These are phyloP conservation scores for Oscheius sp. DNA, from an alignment of 2,888 invertebrate species.

Conservation along the genomic window DNA sequence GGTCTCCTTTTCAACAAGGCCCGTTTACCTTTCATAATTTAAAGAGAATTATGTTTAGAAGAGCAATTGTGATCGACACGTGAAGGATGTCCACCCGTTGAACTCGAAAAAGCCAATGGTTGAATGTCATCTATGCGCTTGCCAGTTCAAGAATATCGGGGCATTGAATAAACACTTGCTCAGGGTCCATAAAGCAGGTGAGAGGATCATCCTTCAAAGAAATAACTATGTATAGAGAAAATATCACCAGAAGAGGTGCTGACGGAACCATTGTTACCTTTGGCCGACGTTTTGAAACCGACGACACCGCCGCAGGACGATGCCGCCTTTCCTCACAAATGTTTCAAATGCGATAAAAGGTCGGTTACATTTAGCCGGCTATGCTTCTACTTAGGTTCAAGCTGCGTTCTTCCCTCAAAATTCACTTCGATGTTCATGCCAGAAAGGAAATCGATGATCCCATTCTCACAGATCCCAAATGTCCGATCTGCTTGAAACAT, in stretches of 20 bases:
- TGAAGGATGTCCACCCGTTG: constrained; percentile 45
- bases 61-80: constrained; percentile 47
- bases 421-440: constrained; percentile 38
- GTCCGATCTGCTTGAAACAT: constrained; percentile 38
- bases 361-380: background rate
- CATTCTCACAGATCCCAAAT: constrained; percentile 36
- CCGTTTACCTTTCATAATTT: background rate
- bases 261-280: background rate
- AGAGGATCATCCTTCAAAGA: background rate
- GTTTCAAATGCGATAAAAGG: constrained; percentile 28
- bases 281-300: background rate
- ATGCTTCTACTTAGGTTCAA: too few species aligned
- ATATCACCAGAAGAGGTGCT: background rate
- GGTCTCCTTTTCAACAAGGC: constrained; percentile 45
- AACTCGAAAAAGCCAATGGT: background rate
- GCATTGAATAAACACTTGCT: constrained; percentile 15
- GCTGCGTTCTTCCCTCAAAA: constrained; percentile 34
- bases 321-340: constrained; percentile 17
- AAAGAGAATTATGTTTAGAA: constrained; percentile 15
- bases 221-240: background rate
- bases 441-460: constrained; percentile 39
- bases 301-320: background rate
- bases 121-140: constrained; percentile 28
- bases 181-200: constrained; percentile 4
- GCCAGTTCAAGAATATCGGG: constrained; percentile 11